Evolutionary conservation across 1,140 invertebrate species (phyloP), one percentile per base, ranked within the genome.

Genomic region (Piezodorus guildinii): DNA sequence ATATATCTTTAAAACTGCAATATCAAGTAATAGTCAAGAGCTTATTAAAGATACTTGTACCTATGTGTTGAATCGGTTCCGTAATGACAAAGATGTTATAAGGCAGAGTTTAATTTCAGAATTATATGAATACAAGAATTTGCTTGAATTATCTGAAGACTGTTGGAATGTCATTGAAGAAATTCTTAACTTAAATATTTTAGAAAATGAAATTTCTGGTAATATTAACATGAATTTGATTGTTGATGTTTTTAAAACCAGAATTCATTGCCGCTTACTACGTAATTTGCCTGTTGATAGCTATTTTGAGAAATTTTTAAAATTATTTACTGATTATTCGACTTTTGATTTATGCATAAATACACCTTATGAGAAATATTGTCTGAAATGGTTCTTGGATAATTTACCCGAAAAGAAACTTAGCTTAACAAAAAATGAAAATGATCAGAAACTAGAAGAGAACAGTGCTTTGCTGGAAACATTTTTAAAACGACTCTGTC

Each of bases 331-430:
- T 12, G 12, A 30, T 14, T 23, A 16, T 51, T 49, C 15, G 5
- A 19, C n/a, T 6, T 49, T 63, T 34, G 5, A 15, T 3, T 3
- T 54, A 17, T 52, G 49, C 39, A 23, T 39, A 17, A 43, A 43
- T 54, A 52, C 51, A 52, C 62, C 23, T 5, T 56, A 12, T 56
- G 27, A 63, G 6, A 63, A 54, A 63, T 17, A 34, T 12, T 63
- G 51, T 54, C 23, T 63, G 17, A 1, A 19, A 15, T 63, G 62
- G 62, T 39, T 63, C 30, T 10, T 63, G 12, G 21, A 43, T 19
- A n/a, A 30, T 14, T 39, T 63, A 8, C 25, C 21, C 12, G 43
- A 43, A 30, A 30, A 60, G 34, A 39, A 39, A 39, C 34, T 39
- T 10, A 39, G 12, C 2, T 10, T 6, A 10, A 39, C 27, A 4